Conservation (phyloP, 2,113 vertebrate genomes). For the Pedionomus torquatus region DNA sequence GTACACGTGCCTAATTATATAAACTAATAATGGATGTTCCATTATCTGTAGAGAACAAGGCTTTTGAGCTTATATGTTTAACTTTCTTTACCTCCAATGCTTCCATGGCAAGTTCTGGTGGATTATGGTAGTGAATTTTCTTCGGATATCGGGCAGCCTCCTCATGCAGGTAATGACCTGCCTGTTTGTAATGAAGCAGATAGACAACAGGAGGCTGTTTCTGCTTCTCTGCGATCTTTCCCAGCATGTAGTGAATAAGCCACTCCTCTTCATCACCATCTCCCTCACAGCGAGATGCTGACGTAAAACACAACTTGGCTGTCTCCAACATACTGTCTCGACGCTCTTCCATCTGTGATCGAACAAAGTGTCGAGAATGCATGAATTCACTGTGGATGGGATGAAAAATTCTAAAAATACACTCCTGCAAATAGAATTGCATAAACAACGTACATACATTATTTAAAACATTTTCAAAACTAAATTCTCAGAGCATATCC, state of each 20-base stretch:
- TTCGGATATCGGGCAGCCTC: constrained; percentile 96
- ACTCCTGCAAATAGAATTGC: not conserved
- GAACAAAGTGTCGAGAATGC: not conserved
- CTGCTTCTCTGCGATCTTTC: constrained; percentile 97
- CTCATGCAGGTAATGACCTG: constrained; percentile 91
- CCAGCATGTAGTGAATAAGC: constrained; percentile 99
- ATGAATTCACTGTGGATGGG: not conserved
- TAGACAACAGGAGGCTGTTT: constrained; percentile 84
- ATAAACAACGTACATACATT: not conserved
- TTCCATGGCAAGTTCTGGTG: constrained; percentile 97
- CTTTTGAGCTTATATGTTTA: not conserved
- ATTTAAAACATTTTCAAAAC: not conserved
- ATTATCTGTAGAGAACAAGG: not conserved
- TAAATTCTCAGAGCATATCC: not conserved
- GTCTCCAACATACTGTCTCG: constrained; percentile 93
- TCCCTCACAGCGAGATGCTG: constrained; percentile 89
- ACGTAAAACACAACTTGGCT: constrained; percentile 88
- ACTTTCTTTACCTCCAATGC: constrained; percentile 88
- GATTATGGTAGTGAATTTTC: constrained; percentile 99
- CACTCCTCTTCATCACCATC: constrained; percentile 97
- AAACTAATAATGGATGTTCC: not conserved
- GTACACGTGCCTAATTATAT: not conserved
- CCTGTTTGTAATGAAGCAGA: constrained; percentile 91
- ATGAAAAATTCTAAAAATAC: not conserved
- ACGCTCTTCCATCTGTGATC: constrained; percentile 88